phyloP scores from a whole-genome alignment of 2,797 vertebrate species.

The Chaunax sp. region DNA sequence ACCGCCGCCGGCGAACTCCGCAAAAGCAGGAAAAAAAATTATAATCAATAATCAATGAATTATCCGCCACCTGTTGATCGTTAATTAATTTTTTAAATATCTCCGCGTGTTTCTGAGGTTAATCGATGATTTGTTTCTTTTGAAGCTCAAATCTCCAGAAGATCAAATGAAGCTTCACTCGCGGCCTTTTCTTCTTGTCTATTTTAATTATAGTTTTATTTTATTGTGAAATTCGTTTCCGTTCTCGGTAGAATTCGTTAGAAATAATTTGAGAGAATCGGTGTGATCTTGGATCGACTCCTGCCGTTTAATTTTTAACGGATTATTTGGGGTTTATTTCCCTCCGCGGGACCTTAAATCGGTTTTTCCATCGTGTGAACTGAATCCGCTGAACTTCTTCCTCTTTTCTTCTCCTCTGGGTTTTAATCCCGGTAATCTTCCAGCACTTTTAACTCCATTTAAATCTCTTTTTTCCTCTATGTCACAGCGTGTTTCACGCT shows the following conservation, averaged over 20 bases:
- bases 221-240: slow-evolving; percentile 41
- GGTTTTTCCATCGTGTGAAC: neutral
- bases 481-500: slow-evolving; percentile 38
- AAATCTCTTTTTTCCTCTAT: slow-evolving; percentile 33
- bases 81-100: neutral
- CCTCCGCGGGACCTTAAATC: neutral
- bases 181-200: neutral
- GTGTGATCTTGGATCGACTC: no score
- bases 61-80: neutral
- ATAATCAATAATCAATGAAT: neutral
- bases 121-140: no score
- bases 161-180: no score
- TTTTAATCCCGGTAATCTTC: slow-evolving; percentile 13
- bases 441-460: slow-evolving; percentile 8
- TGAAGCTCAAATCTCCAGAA: no score
- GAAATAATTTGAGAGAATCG: slow-evolving; percentile 21
- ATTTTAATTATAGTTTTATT: neutral
- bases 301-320: fast-evolving
- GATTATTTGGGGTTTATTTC: slow-evolving; percentile 7
- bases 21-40: no score
- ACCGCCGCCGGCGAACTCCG: no score
- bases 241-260: slow-evolving; percentile 50
- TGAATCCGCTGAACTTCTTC: no score
- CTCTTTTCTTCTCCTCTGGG: slow-evolving; percentile 1
- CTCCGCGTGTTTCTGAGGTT: no score